Evolutionary conservation across 2,113 vertebrate genomes (phyloP).

Genomic region (Ifrita kowaldi): DNA sequence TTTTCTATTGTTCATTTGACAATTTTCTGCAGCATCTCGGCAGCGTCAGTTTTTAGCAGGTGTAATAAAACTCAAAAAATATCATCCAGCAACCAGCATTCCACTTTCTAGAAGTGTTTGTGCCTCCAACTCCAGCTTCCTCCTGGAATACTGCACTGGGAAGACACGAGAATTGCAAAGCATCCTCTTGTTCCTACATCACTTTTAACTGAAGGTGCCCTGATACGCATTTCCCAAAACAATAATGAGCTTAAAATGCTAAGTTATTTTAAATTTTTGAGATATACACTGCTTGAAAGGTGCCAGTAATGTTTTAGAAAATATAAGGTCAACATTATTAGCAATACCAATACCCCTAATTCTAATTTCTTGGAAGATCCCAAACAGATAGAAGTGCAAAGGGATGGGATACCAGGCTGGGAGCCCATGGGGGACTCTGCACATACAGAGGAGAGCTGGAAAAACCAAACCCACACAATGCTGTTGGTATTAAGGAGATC

Average conservation of each 20-base stretch:
- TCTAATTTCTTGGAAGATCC: not conserved
- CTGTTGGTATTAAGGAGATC: not conserved
- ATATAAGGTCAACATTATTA: not conserved
- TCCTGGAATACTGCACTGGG: not conserved
- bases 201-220: not conserved
- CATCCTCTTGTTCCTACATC: not conserved
- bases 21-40: not conserved
- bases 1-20: not conserved
- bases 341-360: not conserved
- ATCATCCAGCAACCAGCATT: not conserved
- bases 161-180: not conserved
- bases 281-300: not conserved
- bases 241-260: not conserved
- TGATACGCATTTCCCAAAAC: fast-evolving
- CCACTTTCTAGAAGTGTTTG: not conserved
- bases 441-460: not conserved
- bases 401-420: not conserved
- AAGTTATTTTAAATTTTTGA: not conserved
- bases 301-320: not conserved
- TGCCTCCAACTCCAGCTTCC: not conserved
- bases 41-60: not conserved
- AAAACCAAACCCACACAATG: not conserved
- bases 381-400: not conserved
- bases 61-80: not conserved
- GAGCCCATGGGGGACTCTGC: not conserved